These are phyloP conservation scores for Crenuchus spilurus DNA, from an alignment of 2,797 vertebrate genomes.

Conservation along the genomic window DNA sequence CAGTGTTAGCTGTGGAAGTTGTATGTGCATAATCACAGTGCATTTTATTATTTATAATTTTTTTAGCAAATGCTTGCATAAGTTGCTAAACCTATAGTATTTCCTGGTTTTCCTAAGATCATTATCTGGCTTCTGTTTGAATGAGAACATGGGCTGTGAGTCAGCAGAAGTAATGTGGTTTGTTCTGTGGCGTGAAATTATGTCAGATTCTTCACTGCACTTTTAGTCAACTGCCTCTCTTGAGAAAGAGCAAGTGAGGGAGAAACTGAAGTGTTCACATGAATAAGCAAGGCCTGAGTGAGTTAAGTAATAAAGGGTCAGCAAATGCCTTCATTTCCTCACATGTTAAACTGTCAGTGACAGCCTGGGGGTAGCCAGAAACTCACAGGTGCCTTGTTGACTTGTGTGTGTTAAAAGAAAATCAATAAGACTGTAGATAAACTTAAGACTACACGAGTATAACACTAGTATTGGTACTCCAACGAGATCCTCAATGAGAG, in stretches of 20 bases:
- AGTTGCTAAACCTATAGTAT: no score
- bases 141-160: neutral
- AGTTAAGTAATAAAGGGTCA: conserved; percentile 33
- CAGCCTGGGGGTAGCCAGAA: neutral
- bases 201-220: conserved; percentile 21
- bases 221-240: conserved; percentile 1
- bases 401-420: conserved; percentile 4
- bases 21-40: neutral
- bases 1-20: neutral
- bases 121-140: neutral
- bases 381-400: neutral
- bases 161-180: conserved; percentile 7
- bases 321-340: conserved; percentile 6
- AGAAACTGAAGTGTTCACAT: conserved; percentile 15
- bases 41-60: neutral
- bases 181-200: conserved; percentile 11
- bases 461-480: no score
- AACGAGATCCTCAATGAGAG: neutral
- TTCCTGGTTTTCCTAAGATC: neutral
- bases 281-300: conserved; percentile 7
- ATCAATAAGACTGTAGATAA: conserved; percentile 3
- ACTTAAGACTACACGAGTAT: neutral
- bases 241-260: neutral
- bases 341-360: conserved; percentile 39
- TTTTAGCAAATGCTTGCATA: no score